These are phyloP conservation scores for Poecile montanus DNA, from an alignment of 2,797 vertebrate species.

Conservation along the genomic window DNA sequence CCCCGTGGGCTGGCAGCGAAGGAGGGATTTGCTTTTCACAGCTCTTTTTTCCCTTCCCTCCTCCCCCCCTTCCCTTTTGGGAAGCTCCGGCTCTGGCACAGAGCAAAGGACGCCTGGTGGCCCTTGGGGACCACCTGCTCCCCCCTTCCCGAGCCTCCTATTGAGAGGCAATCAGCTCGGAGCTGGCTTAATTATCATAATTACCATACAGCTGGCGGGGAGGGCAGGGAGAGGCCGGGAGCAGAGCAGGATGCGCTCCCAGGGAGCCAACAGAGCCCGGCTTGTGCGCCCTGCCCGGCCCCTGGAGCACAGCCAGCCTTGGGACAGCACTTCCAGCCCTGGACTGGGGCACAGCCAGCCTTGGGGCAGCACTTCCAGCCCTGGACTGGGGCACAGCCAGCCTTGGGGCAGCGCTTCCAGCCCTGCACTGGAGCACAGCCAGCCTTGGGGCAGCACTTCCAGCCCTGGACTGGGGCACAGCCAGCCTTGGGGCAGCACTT, in stretches of 20 bases:
- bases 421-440: no score
- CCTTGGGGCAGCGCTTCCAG: no score
- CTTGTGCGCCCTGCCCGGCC: no score
- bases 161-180: constrained; percentile 55
- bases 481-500: no score
- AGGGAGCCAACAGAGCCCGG: not conserved
- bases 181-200: constrained; percentile 80
- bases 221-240: not conserved
- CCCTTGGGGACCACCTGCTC: constrained; percentile 69
- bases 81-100: not conserved
- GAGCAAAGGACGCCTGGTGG: not conserved
- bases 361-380: no score
- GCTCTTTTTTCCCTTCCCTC: not conserved
- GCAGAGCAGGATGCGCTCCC: not conserved
- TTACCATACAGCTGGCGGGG: constrained; percentile 86
- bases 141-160: not conserved
- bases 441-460: no score
- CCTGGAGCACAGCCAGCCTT: no score
- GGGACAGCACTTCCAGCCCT: no score
- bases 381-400: no score
- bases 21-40: constrained; percentile 3
- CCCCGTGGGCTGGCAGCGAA: constrained; percentile 3
- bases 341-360: no score
- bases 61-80: not conserved
- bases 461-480: no score